Base-by-base conservation (phyloP, 2,888 invertebrate species). In the Dusona sp. region DNA sequence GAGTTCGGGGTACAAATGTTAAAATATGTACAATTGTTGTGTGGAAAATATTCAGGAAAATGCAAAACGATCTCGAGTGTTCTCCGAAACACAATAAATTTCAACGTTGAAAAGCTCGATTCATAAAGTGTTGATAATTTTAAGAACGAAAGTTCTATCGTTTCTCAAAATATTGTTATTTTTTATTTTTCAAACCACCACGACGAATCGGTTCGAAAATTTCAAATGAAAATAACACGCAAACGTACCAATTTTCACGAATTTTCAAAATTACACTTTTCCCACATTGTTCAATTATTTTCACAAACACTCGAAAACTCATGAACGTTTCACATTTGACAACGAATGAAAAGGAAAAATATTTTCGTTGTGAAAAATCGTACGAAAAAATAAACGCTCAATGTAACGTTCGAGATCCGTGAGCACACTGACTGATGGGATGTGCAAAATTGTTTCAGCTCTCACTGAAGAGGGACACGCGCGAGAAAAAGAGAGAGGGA, bases 371-470 rank as follows among this genome's bases (percentile, higher is more conserved):
- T n/a, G n/a, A 38, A 8, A 61, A 29, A 68, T 45, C 25, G 11
- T 51, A 2, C 70, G 33, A 72, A 72, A 72, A 54, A 54, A n/a
- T 48, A 9, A 65, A 64, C 51, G 67, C 22, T 67, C 54, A 54
- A 74, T 45, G 73, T 51, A 61, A 73, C 83, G 86, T 67, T 77
- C 83, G 83, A 77, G 79, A 75, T 80, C 79, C 83, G 67, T n/a
- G 75, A 83, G 79, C 75, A 65, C 4, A 86, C 86, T 86, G 86
- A 79, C 83, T 61, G 75, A 72, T 25, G 68, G 65, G 38, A 48
- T 29, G 36, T 29, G 75, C 45, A 38, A 74, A 70, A 77, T 67
- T 57, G 65, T 77, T 79, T 64, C 22, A 73, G 67, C 80, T 73
- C 65, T 73, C 22, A 45, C 67, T 61, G 45, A 36, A 79, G 57